Conservation (phyloP, 2,888 invertebrate genomes). For the Folsomia candida region DNA sequence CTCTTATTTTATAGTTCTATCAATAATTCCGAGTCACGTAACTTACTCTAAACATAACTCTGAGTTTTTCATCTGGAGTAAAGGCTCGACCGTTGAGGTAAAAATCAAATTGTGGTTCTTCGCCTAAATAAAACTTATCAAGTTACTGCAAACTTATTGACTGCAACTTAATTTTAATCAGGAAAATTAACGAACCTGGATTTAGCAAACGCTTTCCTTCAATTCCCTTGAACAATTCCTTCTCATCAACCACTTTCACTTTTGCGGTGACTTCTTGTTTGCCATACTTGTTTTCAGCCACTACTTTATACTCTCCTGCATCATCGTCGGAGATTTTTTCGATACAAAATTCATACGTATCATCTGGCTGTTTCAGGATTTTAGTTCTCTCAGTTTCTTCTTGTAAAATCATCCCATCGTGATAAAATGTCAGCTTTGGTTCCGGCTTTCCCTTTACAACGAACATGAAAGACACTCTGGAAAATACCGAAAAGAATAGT, state of each 20-base stretch:
- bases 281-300: constrained; percentile 33
- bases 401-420: constrained; percentile 55
- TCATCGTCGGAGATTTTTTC: constrained; percentile 74
- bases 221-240: constrained; percentile 75
- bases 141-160: not conserved
- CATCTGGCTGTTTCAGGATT: constrained; percentile 16
- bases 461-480: constrained; percentile 63
- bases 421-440: constrained; percentile 77
- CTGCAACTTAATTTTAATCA: not conserved
- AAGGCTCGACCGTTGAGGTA: constrained; percentile 80
- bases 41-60: constrained; percentile 69
- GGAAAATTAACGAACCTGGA: constrained; percentile 56
- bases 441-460: constrained; percentile 83
- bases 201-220: constrained; percentile 64
- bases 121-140: no score
- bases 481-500: no score
- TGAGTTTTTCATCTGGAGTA: constrained; percentile 87
- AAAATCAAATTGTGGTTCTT: constrained; percentile 74
- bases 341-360: constrained; percentile 75
- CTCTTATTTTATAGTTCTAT: constrained; percentile 3
- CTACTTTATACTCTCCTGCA: constrained; percentile 71
- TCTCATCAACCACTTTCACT: constrained; percentile 69
- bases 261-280: constrained; percentile 63
- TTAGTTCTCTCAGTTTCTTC: constrained; percentile 2
- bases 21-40: not conserved